phyloP scores from a whole-genome alignment of 2,888 invertebrate species.

The Caenorhabditis sp. region DNA sequence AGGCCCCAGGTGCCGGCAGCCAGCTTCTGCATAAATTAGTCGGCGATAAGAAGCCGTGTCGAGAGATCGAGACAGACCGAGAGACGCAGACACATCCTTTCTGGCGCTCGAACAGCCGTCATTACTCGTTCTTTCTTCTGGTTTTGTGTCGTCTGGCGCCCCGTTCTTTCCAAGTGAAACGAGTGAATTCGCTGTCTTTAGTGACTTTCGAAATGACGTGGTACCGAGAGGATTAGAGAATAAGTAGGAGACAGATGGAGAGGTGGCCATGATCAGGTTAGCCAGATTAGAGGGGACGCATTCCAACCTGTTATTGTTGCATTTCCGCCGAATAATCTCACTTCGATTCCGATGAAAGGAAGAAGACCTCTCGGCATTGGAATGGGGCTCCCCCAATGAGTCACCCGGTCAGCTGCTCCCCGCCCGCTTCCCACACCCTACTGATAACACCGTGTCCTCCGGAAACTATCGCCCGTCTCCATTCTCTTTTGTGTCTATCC shows the following conservation, averaged over 20 bases:
- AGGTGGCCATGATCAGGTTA: conserved; percentile 29
- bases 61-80: conserved; percentile 10
- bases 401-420: neutral
- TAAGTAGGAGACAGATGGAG: conserved; percentile 1
- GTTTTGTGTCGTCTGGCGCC: conserved; percentile 3
- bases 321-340: too few species aligned
- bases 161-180: too few species aligned
- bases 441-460: conserved; percentile 4
- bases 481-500: neutral
- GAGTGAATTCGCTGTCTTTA: too few species aligned
- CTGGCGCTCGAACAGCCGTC: conserved; percentile 20
- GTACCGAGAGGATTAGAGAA: conserved; percentile 3
- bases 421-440: neutral
- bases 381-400: too few species aligned
- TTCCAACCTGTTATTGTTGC: too few species aligned
- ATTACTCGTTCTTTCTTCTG: conserved; percentile 27
- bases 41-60: conserved; percentile 25
- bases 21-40: conserved; percentile 43
- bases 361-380: too few species aligned
- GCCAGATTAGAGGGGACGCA: conserved; percentile 19
- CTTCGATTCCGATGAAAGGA: too few species aligned
- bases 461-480: conserved; percentile 5
- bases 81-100: conserved; percentile 35
- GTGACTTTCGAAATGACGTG: conserved; percentile 34
- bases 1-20: conserved; percentile 2